Evolutionary conservation across 1,140 invertebrate genomes (phyloP).

Genomic region (Ectropis grisescens): DNA sequence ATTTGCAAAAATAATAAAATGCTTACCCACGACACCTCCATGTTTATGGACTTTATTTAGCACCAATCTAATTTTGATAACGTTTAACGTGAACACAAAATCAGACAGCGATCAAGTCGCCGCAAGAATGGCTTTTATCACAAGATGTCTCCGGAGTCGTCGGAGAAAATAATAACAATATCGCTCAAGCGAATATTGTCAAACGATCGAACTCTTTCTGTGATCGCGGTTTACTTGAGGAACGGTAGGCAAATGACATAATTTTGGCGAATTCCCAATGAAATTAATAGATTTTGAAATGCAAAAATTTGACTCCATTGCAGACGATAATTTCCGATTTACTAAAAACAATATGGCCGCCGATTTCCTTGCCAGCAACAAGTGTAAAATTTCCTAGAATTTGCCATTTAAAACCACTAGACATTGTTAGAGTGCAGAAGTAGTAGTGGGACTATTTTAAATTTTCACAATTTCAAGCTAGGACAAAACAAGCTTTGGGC

Average conservation of each 20-base stretch:
- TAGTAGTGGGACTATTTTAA: too few relatives aligned
- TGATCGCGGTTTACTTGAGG: conserved; percentile 54
- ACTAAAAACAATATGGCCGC: conserved; percentile 65
- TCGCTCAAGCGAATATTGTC: conserved; percentile 59
- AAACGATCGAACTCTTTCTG: conserved; percentile 63
- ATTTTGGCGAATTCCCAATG: conserved; percentile 60
- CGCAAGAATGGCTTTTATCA: conserved; percentile 51
- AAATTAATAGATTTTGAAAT: conserved; percentile 57
- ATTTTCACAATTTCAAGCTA: too few relatives aligned
- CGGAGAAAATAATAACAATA: conserved; percentile 45
- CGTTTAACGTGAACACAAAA: conserved; percentile 60
- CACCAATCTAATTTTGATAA: conserved; percentile 50
- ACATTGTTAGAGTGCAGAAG: too few relatives aligned
- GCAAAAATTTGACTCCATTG: conserved; percentile 70
- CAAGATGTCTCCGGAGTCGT: conserved; percentile 68
- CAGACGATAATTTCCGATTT: conserved; percentile 64
- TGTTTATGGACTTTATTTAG: conserved; percentile 40
- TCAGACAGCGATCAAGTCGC: conserved; percentile 44
- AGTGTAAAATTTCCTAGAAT: too few relatives aligned
- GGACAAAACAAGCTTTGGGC: too few relatives aligned
- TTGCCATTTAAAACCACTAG: too few relatives aligned
- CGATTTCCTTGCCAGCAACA: too few relatives aligned
- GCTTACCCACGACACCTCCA: conserved; percentile 68
- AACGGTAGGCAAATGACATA: conserved; percentile 59
- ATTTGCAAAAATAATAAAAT: too few relatives aligned